Conservation (phyloP, 23 tunicate species). For the Halocynthia aurantium region DNA sequence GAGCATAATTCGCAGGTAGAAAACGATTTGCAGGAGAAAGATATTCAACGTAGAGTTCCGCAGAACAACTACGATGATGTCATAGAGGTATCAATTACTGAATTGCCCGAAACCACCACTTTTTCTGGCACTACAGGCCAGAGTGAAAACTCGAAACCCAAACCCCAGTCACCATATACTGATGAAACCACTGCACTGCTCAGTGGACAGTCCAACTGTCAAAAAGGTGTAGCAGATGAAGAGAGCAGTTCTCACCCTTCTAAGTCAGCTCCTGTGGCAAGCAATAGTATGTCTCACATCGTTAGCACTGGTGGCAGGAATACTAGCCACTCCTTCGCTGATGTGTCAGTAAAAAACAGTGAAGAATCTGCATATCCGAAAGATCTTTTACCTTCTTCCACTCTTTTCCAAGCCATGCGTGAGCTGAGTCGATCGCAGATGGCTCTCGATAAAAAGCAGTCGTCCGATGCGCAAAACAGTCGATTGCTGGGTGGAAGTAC, state of each 20-base stretch:
- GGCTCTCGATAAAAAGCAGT: neutral
- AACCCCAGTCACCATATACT: neutral
- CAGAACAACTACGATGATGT: neutral
- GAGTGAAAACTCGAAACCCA: neutral
- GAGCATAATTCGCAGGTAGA: constrained; percentile 14
- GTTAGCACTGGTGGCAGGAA: neutral
- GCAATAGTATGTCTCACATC: neutral
- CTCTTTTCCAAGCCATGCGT: constrained; percentile 6
- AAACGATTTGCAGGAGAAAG: neutral
- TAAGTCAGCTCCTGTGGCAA: neutral
- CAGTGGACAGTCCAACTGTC: neutral
- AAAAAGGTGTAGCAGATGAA: neutral
- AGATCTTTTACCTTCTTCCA: constrained; percentile 1
- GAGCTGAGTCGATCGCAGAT: constrained; percentile 1
- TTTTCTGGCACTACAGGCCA: neutral
- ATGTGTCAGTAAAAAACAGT: neutral
- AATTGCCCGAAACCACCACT: neutral
- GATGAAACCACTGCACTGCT: constrained; percentile 7
- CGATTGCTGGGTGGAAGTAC: neutral
- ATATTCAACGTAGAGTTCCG: neutral
- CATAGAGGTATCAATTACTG: neutral
- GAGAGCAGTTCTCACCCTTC: neutral
- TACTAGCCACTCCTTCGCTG: neutral
- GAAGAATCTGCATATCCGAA: neutral
- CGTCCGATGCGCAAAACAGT: neutral